phyloP scores from a whole-genome alignment of 53 echinoderm and acorn worm species.

The Astropecten irregularis region DNA sequence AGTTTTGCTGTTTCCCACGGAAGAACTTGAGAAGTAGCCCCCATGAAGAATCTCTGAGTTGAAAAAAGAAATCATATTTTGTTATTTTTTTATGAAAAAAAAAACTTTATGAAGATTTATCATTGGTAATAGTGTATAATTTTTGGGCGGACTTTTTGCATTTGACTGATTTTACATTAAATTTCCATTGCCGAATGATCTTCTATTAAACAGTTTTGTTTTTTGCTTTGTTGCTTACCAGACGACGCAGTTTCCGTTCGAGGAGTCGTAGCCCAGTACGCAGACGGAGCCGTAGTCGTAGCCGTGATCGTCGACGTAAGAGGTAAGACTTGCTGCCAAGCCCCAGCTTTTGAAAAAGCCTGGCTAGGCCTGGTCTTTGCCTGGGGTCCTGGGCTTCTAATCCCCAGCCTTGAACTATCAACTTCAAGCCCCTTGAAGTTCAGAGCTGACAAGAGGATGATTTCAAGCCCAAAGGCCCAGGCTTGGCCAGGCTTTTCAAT shows the following conservation, averaged over 20 bases:
- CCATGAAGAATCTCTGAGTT: background rate
- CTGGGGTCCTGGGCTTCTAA: too few species aligned
- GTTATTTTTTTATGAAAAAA: background rate
- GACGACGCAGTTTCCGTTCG: slow-evolving; percentile 23
- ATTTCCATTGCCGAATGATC: too few species aligned
- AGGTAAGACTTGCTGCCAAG: background rate
- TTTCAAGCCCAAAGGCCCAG: background rate
- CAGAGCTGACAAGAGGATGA: too few species aligned
- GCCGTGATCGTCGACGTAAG: slow-evolving; percentile 15
- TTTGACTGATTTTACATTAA: too few species aligned
- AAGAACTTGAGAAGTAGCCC: background rate
- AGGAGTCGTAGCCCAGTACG: slow-evolving; percentile 56
- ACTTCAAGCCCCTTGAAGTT: too few species aligned
- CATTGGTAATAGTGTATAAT: background rate
- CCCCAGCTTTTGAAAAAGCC: background rate
- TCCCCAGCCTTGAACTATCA: too few species aligned
- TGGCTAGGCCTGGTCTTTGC: background rate
- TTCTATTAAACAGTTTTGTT: too few species aligned
- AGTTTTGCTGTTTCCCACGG: background rate
- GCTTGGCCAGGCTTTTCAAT: background rate
- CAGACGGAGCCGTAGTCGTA: slow-evolving; percentile 24
- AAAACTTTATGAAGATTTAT: background rate
- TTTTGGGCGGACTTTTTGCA: background rate
- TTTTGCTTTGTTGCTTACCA: too few species aligned
- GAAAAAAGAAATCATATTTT: background rate